A percentile compares a stretch with the other conserved stretches of the same genome.
phyloP scores from a whole-genome alignment of 2,888 invertebrate species.

The Diploptera punctata region DNA sequence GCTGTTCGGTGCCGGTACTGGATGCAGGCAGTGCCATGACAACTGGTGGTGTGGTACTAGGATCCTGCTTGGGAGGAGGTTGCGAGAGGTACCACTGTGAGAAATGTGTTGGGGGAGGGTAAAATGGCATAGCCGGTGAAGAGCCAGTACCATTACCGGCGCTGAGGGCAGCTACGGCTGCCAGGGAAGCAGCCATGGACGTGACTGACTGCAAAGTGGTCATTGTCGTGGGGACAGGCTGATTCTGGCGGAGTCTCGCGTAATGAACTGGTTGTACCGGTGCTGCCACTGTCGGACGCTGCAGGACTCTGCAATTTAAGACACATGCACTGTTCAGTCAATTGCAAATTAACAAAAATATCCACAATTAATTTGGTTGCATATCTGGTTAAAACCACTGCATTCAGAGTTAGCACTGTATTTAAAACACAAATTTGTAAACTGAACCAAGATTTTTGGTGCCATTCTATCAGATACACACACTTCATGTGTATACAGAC shows the following conservation, averaged over 20 bases:
- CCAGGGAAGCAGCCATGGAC: conserved; percentile 70
- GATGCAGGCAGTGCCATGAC: conserved; percentile 56
- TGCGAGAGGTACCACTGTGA: conserved; percentile 57
- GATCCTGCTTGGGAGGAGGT: conserved; percentile 43
- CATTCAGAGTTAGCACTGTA: too few species aligned
- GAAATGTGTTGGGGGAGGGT: conserved; percentile 49
- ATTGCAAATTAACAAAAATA: too few species aligned
- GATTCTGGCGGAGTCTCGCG: conserved; percentile 39
- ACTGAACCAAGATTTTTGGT: too few species aligned
- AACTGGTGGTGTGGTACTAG: conserved; percentile 48
- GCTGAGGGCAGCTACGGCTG: conserved; percentile 57
- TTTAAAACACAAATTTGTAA: too few species aligned
- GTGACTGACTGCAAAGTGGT: conserved; percentile 45
- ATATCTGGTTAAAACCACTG: too few species aligned
- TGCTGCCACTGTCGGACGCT: conserved; percentile 39
- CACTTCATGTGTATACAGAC: too few species aligned
- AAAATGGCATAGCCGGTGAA: conserved; percentile 49
- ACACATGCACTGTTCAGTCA: too few species aligned
- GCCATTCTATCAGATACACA: too few species aligned
- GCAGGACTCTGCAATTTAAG: conserved; percentile 37
- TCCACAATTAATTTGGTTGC: too few species aligned
- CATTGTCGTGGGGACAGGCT: conserved; percentile 36
- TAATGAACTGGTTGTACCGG: conserved; percentile 36
- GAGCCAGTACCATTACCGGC: conserved; percentile 9
- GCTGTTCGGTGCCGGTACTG: conserved; percentile 68